Conservation (phyloP, 2,113 vertebrate genomes). For the Xenopus borealis region DNA sequence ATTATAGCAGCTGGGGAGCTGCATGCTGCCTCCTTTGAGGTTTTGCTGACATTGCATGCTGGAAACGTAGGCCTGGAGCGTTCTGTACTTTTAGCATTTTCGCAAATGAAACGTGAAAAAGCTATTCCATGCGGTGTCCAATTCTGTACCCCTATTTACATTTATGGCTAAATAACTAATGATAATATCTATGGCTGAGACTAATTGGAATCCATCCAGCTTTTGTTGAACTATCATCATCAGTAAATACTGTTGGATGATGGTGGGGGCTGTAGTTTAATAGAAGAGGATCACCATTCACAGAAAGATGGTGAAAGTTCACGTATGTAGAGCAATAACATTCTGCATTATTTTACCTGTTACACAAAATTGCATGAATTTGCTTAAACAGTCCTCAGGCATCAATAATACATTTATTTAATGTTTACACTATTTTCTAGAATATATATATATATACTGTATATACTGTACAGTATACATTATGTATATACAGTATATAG, state of each 20-base stretch:
- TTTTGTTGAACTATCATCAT: too few relatives aligned
- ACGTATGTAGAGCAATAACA: constrained; percentile 3
- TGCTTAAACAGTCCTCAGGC: constrained; percentile 14
- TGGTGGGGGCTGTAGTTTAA: too few relatives aligned
- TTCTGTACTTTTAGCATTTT: too few relatives aligned
- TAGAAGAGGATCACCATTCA: constrained; percentile 25
- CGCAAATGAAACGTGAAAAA: neutral
- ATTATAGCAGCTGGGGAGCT: neutral
- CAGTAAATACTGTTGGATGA: too few relatives aligned
- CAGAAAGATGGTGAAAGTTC: constrained; percentile 7
- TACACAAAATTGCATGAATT: constrained; percentile 7
- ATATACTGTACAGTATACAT: too few relatives aligned
- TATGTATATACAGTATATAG: too few relatives aligned
- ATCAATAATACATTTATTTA: constrained; percentile 6
- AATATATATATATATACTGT: neutral
- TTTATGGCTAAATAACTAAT: too few relatives aligned
- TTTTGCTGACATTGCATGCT: neutral
- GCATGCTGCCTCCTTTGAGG: neutral
- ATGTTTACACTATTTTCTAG: too few relatives aligned
- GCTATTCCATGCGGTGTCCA: neutral
- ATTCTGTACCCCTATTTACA: neutral
- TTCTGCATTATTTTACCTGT: constrained; percentile 17
- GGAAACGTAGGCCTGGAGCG: too few relatives aligned
- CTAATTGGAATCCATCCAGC: too few relatives aligned
- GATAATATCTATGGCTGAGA: too few relatives aligned